Evolutionary conservation across 2,113 vertebrate genomes (phyloP).

Genomic region (Entelurus aequoreus): DNA sequence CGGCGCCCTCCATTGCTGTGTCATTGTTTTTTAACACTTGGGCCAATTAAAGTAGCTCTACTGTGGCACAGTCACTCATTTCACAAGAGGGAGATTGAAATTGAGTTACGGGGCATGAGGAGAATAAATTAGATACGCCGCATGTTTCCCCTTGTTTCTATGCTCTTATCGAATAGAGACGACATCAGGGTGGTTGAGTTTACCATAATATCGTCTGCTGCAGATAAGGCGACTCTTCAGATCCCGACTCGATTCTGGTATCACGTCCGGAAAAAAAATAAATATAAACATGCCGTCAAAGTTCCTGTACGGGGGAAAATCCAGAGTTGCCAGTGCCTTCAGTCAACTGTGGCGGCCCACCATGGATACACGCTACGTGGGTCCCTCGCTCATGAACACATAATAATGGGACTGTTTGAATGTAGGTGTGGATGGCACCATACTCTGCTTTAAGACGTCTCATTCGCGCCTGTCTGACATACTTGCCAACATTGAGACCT

Average conservation of each 20-base stretch:
- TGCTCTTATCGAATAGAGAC: conserved; percentile 31
- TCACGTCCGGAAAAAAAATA: background rate
- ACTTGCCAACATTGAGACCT: no score
- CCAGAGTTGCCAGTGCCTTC: background rate
- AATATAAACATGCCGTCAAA: background rate
- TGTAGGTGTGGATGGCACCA: no score
- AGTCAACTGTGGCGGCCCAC: no score
- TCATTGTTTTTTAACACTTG: conserved; percentile 59
- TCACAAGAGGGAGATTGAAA: conserved; percentile 55
- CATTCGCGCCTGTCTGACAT: no score
- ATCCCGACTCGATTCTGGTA: conserved; percentile 7
- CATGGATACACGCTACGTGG: no score
- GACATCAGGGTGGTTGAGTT: conserved; percentile 13
- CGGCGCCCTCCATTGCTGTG: conserved; percentile 60
- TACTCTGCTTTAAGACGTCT: no score
- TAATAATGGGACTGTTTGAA: no score
- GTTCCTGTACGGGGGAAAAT: no score
- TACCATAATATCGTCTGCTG: conserved; percentile 11
- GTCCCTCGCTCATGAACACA: no score
- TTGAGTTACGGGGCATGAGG: conserved; percentile 58
- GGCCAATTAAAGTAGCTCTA: conserved; percentile 58
- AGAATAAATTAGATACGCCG: conserved; percentile 62
- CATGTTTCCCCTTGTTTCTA: conserved; percentile 49
- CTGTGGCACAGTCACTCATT: conserved; percentile 55
- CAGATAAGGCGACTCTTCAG: background rate